Evolutionary conservation across 2,113 vertebrate genomes (phyloP), one percentile per base, ranked within the genome.

Genomic region (Hiodon tergisus): DNA sequence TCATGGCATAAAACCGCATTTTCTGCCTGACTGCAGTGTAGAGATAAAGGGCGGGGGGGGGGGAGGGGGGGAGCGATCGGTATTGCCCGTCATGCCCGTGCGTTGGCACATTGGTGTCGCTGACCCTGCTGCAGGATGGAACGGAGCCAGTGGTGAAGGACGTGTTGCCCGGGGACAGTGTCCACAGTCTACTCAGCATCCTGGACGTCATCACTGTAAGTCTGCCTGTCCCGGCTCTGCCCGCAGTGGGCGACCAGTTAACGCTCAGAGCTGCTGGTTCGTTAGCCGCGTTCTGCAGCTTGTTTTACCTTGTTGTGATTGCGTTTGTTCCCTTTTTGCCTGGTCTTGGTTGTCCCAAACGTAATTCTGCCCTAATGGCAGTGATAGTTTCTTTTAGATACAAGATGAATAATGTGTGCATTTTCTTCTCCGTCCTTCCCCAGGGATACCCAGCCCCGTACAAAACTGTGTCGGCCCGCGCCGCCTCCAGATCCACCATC

Each of bases 151-250:
- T 92, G 16, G 94, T 99, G 69, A 98, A 99, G 82, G 96, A 99
- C 48, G 96, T 98, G 16, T 87, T 91, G 67, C 91, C 95, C 0
- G 95, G 97, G 53, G 95, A 98, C 89, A 98, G 95, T 0, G 93
- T 98, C 52, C 97, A 98, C 87, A 99, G 97, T 75, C 92, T 97
- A 46, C 95, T 99, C 80, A 98, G 96, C 88, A 96, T 99, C 78
- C 90, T 98, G 4, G 97, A 98, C 14, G 90, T 93, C 78, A 97
- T 98, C 86, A 99, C 95, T 0, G 97, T 98, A 83, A 93, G 95
- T 86, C 58, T 13, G 50, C 53, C 46, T 54, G 10, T 74, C n/a
- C 47, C 16, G 75, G 51, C 10, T 59, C n/a, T 4, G 3, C 61
- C 57, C 50, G 48, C 3, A 8, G 31, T 31, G 31, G 31, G 31